Base-by-base conservation (phyloP, 37 sponge, comb jelly and placozoan genomes). In the Mnemiopsis leidyi region DNA sequence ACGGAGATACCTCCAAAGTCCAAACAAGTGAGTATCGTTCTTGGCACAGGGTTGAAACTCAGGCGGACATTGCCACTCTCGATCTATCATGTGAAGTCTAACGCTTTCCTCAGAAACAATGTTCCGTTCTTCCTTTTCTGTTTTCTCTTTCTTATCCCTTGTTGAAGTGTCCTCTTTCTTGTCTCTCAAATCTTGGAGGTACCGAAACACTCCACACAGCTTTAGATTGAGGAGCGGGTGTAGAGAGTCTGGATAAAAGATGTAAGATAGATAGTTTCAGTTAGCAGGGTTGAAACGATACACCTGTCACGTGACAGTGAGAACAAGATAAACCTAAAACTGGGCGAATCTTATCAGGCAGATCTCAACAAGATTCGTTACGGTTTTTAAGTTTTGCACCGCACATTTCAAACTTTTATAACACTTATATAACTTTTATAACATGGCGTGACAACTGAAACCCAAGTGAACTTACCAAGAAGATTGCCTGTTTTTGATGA, bases 31-130 rank as follows among this genome's bases (percentile, higher is more conserved):
- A 34, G 79, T 77, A 1, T 77, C 3, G 26, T 26, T 77, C 20
- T 31, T 28, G 33, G 32, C 35, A 77, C 79, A 77, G 33, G 79
- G 79, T 32, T 77, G 79, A 13, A 77, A 16, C 35, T 77, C 79
- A 0, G 79, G 79, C 1, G 79, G 79, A 34, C 79, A 77, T 77
- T 77, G 79, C 79, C 79, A 77, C 35, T 77, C 79, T 34, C 79
- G 30, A 32, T 77, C 79, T 34, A 77, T 9, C 79, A 77, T 77
- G 79, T 77, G 79, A 1, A 77, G 18, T 34, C 18, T 18, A 32
- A 77, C 35, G 1, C 9, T 18, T 33, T 77, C 79, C 1, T 32
- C 36, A 1, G 32, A 18, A 1, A 3, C 73, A 23, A 20, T 69
- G 73, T 20, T 25, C 24, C 21, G 24, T 5, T 16, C 3, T 2